phyloP scores from a whole-genome alignment of 1,140 invertebrate genomes.

The Scaptomyza montana region DNA sequence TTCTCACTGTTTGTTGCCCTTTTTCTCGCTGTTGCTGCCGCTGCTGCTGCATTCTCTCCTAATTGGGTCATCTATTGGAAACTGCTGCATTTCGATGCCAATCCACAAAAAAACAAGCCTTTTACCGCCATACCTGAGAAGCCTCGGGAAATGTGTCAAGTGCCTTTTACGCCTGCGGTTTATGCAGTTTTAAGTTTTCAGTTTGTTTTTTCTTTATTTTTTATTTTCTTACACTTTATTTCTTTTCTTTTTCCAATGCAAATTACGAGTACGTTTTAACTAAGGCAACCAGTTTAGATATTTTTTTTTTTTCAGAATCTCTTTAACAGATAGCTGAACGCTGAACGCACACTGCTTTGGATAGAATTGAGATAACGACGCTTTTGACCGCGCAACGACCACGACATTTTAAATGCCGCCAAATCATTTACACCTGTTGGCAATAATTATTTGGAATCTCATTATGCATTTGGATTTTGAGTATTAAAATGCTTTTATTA shows the following conservation, averaged over 20 bases:
- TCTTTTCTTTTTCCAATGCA: conserved; percentile 53
- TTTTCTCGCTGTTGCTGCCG: background rate
- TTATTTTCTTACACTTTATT: background rate
- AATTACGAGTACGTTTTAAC: conserved; percentile 61
- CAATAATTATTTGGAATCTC: background rate
- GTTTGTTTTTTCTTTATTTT: background rate
- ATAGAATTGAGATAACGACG: conserved; percentile 25
- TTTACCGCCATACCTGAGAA: conserved; percentile 25
- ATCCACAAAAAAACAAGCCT: conserved; percentile 32
- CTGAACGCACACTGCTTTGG: conserved; percentile 48
- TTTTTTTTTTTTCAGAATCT: conserved; percentile 19
- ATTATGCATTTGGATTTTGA: background rate
- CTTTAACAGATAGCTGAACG: conserved; percentile 52
- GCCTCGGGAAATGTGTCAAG: conserved; percentile 70
- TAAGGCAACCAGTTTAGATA: conserved; percentile 55
- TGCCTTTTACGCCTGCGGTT: conserved; percentile 46
- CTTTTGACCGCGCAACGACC: conserved; percentile 25
- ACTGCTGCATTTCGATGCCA: conserved; percentile 7
- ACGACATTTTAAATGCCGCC: conserved; percentile 31
- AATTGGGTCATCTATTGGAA: conserved; percentile 70
- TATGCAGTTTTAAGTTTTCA: conserved; percentile 36
- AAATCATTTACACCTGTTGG: conserved; percentile 70
- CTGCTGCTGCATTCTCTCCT: background rate
- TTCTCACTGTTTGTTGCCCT: conserved; percentile 35
- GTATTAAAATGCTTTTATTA: no score